Conservation (phyloP, 2,113 vertebrate species). For the Corythornis madagascariensis region DNA sequence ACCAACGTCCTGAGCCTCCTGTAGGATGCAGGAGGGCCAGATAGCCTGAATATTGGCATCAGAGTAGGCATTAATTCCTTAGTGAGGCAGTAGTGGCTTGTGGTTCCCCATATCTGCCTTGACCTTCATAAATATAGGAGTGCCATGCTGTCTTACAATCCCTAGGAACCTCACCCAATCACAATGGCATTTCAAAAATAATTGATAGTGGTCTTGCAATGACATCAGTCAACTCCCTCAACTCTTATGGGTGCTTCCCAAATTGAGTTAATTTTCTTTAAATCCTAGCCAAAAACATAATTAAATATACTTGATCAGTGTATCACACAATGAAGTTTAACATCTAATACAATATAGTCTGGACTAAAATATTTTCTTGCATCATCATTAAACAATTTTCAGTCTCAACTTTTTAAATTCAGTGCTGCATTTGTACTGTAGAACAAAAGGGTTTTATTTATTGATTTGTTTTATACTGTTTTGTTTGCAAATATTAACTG, state of each 20-base stretch:
- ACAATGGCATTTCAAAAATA: background rate
- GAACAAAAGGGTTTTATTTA: background rate
- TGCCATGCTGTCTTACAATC: background rate
- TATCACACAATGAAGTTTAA: background rate
- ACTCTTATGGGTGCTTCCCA: background rate
- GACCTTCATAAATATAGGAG: background rate
- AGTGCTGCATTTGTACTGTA: background rate
- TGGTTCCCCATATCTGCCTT: background rate
- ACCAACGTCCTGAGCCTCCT: too few species aligned
- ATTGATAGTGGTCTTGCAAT: background rate
- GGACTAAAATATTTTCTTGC: background rate
- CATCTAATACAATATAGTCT: background rate
- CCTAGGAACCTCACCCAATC: background rate
- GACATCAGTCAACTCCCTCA: background rate
- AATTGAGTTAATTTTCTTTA: background rate
- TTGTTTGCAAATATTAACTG: background rate
- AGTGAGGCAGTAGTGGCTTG: fast-evolving
- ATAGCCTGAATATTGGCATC: too few species aligned
- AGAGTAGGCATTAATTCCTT: too few species aligned
- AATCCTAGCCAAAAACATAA: background rate
- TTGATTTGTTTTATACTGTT: too few species aligned
- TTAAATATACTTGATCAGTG: background rate
- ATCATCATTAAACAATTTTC: background rate
- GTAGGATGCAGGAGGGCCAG: too few species aligned
- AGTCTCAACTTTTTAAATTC: background rate